These are phyloP conservation scores for Drosophila eohydei DNA, from an alignment of 2,888 invertebrate species.

Conservation along the genomic window DNA sequence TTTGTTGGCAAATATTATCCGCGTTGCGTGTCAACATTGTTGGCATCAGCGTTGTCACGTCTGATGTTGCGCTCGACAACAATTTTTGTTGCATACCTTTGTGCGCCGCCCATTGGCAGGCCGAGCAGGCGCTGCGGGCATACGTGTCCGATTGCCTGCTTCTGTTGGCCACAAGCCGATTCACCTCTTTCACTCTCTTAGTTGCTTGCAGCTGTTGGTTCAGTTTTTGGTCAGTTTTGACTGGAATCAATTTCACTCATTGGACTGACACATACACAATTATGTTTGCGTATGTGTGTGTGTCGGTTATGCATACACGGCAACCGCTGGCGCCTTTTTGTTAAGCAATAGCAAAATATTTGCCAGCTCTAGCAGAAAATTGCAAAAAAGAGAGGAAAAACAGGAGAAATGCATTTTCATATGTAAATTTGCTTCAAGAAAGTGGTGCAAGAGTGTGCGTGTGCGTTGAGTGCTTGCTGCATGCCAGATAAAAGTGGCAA, in stretches of 20 bases:
- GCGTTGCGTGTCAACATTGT: constrained; percentile 31
- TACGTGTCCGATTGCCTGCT: constrained; percentile 29
- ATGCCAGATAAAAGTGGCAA: constrained; percentile 29
- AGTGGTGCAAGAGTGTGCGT: constrained; percentile 3
- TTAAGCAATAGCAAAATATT: constrained; percentile 59
- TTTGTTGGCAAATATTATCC: constrained; percentile 48
- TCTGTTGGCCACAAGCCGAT: background rate
- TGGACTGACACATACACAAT: constrained; percentile 36
- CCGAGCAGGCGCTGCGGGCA: constrained; percentile 1
- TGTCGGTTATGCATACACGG: constrained; percentile 1
- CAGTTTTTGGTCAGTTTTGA: constrained; percentile 27
- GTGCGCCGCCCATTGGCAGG: constrained; percentile 8
- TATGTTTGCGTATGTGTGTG: constrained; percentile 9
- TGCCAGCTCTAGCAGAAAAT: constrained; percentile 53
- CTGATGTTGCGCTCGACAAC: constrained; percentile 14
- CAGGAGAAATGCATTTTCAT: constrained; percentile 50
- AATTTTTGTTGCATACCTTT: constrained; percentile 43
- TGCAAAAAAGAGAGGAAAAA: constrained; percentile 19
- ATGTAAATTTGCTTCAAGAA: constrained; percentile 55
- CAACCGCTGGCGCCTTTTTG: constrained; percentile 39
- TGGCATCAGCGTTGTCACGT: constrained; percentile 27
- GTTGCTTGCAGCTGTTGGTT: background rate
- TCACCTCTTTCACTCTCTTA: background rate
- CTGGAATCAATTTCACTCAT: constrained; percentile 64
- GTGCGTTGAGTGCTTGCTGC: constrained; percentile 41